Base-by-base conservation (phyloP, 2,888 invertebrate species). In the Tachina fera region DNA sequence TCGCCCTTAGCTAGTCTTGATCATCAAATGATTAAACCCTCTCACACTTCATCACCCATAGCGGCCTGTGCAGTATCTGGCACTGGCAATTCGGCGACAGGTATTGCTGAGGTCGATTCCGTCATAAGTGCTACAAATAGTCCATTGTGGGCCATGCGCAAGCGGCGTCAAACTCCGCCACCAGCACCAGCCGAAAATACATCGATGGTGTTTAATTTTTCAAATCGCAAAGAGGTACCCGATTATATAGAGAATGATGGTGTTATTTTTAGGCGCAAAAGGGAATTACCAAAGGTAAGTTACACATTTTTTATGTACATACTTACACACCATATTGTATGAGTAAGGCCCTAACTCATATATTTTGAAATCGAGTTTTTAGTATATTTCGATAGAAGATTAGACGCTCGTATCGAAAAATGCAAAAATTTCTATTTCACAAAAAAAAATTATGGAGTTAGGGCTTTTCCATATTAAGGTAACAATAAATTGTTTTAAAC, bases 211-310 rank as follows among this genome's bases (percentile, higher is more conserved):
- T 97, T 97, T 94, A 97, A 97, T 94, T 98, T 97, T 93, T 96
- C 96, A 88, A 94, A 95, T 93, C 95, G 96, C 91, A 96, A 96
- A 93, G 96, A 96, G 90, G 97, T 97, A 90, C 97, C 97, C 71
- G 97, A 97, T 94, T 97, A 98, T 93, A 96, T 98, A 91, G 97
- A 97, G 92, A 97, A 97, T 93, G 97, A 97, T 94, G 97, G 97
- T 89, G 94, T 96, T 92, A 94, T 96, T 89, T 94, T 96, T 89
- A 94, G 95, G 89, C 94, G 94, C 90, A 95, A 95, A 88, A 94
- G 95, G 84, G 95, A 95, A 91, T 94, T 95, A 90, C 95, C 96
- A 89, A 96, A 96, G 96, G 97, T 96, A 90, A 95, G 95, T 92
- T 31, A 31, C 31, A 31, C 22, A 31, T 19, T 53, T 43, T 39